Evolutionary conservation across 1,140 invertebrate genomes (phyloP).

Genomic region (Drosophila bocqueti): DNA sequence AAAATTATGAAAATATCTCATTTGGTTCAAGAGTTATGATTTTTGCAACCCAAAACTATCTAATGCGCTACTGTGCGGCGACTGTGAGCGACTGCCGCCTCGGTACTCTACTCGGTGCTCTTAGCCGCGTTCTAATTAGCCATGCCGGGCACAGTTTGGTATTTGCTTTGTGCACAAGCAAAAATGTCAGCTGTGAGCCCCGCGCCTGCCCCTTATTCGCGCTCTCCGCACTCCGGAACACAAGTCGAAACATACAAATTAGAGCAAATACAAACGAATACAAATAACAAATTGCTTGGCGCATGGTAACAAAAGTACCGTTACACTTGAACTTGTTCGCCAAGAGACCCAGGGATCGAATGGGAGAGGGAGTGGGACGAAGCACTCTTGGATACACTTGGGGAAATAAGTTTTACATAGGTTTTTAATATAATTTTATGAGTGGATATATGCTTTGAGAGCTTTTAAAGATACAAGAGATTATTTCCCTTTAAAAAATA

Average conservation of each 20-base stretch:
- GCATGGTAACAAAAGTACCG: conserved; percentile 80
- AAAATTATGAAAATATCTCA: too few relatives aligned
- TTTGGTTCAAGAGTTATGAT: too few relatives aligned
- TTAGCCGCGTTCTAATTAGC: conserved; percentile 74
- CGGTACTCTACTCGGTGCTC: conserved; percentile 9
- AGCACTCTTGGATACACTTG: conserved; percentile 31
- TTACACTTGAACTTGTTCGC: conserved; percentile 63
- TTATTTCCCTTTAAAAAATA: too few relatives aligned
- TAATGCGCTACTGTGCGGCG: too few relatives aligned
- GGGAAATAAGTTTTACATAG: conserved; percentile 12
- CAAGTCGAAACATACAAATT: conserved; percentile 71
- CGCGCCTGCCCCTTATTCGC: not conserved
- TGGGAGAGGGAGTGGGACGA: conserved; percentile 1
- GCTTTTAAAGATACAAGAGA: too few relatives aligned
- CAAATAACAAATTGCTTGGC: conserved; percentile 74
- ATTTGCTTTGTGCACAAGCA: conserved; percentile 76
- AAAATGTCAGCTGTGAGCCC: conserved; percentile 74
- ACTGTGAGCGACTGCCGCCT: conserved; percentile 18
- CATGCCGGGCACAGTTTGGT: conserved; percentile 77
- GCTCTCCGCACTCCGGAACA: not conserved
- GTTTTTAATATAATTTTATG: too few relatives aligned
- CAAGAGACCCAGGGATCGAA: conserved; percentile 27
- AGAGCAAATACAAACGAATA: conserved; percentile 76
- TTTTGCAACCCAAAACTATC: too few relatives aligned
- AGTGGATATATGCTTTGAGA: too few relatives aligned